A percentile compares a stretch with the other conserved stretches of the same genome.
These are phyloP conservation scores for Spilosoma lubricipeda DNA, from an alignment of 2,888 invertebrate species.

Conservation along the genomic window DNA sequence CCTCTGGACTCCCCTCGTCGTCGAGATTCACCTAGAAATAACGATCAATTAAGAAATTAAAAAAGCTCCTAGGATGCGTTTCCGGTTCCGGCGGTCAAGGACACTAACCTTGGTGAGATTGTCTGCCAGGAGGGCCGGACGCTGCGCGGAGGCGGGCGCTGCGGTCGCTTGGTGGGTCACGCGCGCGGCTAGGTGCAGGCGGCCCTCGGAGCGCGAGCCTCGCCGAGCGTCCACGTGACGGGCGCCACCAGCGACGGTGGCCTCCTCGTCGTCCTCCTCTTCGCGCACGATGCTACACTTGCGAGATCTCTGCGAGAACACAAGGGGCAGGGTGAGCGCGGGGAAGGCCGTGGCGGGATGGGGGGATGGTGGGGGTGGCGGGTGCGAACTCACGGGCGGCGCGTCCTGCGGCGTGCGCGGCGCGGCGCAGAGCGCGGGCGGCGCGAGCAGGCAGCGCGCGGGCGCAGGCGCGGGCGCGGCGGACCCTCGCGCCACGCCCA, in stretches of 20 bases:
- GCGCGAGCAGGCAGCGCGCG: constrained; percentile 73
- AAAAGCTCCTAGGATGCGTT: neutral
- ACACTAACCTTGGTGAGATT: constrained; percentile 82
- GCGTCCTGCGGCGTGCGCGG: constrained; percentile 90
- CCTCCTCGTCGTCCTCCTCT: constrained; percentile 96
- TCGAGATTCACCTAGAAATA: constrained; percentile 66
- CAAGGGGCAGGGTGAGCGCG: constrained; percentile 4
- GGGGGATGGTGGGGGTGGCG: no score
- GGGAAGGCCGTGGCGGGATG: neutral
- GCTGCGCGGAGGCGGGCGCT: constrained; percentile 83
- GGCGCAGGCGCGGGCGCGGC: constrained; percentile 54
- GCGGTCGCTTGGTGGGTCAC: constrained; percentile 86
- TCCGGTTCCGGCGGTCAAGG: neutral
- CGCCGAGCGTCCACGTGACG: constrained; percentile 86
- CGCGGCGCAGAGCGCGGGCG: constrained; percentile 73
- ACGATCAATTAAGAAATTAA: constrained; percentile 21
- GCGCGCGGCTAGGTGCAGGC: constrained; percentile 89
- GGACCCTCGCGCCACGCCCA: constrained; percentile 33
- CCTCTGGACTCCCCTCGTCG: constrained; percentile 63
- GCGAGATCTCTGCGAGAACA: constrained; percentile 86
- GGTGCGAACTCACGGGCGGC: constrained; percentile 83
- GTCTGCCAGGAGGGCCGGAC: constrained; percentile 86
- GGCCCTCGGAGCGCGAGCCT: constrained; percentile 93
- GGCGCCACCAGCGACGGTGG: constrained; percentile 84
- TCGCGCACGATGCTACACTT: constrained; percentile 97